Evolutionary conservation across 2,797 vertebrate species (phyloP), one percentile per base, ranked within the genome.

Genomic region (Lophotriccus pileatus): DNA sequence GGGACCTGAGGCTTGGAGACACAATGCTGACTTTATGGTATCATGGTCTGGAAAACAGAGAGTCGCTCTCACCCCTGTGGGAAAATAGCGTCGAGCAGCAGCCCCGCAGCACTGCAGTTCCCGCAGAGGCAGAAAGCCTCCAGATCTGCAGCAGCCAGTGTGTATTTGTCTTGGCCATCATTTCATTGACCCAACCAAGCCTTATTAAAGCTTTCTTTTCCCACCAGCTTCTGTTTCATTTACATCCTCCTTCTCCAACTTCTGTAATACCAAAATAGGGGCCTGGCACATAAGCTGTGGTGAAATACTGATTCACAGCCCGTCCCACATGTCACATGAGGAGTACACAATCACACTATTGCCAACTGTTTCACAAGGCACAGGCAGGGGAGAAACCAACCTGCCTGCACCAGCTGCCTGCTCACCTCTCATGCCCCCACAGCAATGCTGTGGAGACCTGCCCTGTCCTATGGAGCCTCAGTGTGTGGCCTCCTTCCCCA

Each of bases 101-200:
- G 68, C 70, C 23, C 0, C 0, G 37, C 56, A 59, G 50, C 62
- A 3, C 1, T 5, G 5, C 0, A 0, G 49, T 6, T 73, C 70
- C 55, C 46, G 9, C 27, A 44, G 77, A 44, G 62, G 32, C 50
- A 78, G 21, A 62, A 87, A 43, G 12, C 21, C n/a, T 16, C 60
- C 74, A 39, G 30, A 37, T 20, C 22, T 53, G 53, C 49, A 70
- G 46, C n/a, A 73, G 22, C 13, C 4, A 2, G 49, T 1, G 28
- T 7, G 22, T 37, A 17, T 78, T 78, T 63, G 41, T 72, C 70
- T 60, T 14, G 0, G 24, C 8, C 5, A 34, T 20, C 25, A 8
- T 60, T 84, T 34, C 69, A 30, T 6, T 68, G 62, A 75, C 49
- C 46, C 19, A 49, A 3, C 5, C 0, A 0, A 93, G 62, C 43